Conservation (phyloP, 1,140 invertebrate species). For the Caerostris extrusa region DNA sequence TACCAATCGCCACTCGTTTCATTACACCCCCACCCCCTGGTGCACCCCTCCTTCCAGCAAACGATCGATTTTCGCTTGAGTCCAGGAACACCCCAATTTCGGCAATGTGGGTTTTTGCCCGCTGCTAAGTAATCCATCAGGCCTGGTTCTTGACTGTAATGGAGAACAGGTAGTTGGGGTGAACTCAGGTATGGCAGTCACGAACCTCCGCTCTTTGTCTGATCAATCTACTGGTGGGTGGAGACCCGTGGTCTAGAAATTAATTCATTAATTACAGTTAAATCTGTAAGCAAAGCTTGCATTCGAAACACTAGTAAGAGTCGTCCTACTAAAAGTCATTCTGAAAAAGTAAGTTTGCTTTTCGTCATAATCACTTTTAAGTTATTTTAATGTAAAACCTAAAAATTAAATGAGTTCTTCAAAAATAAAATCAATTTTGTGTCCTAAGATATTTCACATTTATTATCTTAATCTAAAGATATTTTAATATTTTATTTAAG, state of each 20-base stretch:
- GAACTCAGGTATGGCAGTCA: conserved; percentile 46
- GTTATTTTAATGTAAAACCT: too few species aligned
- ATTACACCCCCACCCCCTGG: not conserved
- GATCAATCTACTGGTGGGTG: not conserved
- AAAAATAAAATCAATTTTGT: too few species aligned
- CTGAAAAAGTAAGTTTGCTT: too few species aligned
- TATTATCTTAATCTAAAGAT: too few species aligned
- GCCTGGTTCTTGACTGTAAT: conserved; percentile 31
- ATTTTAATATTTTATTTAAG: too few species aligned
- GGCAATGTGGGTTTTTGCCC: conserved; percentile 37
- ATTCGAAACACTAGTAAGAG: too few species aligned
- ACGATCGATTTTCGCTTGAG: not conserved
- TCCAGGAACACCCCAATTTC: conserved; percentile 40
- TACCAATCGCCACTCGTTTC: conserved; percentile 63
- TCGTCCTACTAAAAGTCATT: too few species aligned
- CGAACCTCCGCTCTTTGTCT: not conserved
- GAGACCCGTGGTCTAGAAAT: not conserved
- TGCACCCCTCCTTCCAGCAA: not conserved
- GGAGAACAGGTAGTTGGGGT: conserved; percentile 56
- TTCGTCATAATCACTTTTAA: too few species aligned
- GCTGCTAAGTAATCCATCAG: conserved; percentile 56
- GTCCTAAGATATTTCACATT: too few species aligned
- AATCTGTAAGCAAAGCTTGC: not conserved
- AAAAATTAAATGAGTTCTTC: too few species aligned
- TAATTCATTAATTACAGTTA: conserved; percentile 20